Conservation (phyloP, 2,797 vertebrate genomes). For the Trematocara caparti region DNA sequence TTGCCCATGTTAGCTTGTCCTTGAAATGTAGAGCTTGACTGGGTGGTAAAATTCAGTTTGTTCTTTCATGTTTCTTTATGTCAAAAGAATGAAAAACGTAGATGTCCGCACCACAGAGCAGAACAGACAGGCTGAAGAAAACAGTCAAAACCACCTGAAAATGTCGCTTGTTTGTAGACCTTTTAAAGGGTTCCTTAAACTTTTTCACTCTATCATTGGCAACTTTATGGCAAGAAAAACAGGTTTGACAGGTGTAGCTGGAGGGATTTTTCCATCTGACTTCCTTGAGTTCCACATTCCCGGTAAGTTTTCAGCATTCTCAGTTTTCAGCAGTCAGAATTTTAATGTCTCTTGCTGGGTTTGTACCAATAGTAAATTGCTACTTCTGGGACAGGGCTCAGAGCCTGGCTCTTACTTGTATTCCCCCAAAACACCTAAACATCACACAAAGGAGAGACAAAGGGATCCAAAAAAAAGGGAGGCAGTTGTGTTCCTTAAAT, state of each 20-base stretch:
- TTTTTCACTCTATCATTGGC: neutral
- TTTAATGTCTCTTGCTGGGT: neutral
- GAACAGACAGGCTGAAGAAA: neutral
- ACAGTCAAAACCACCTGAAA: neutral
- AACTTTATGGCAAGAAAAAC: neutral
- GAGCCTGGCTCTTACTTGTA: neutral
- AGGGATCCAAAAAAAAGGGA: neutral
- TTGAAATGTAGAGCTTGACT: neutral
- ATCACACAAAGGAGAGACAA: neutral
- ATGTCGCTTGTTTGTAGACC: neutral
- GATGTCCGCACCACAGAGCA: neutral
- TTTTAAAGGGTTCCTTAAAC: neutral
- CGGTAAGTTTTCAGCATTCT: neutral
- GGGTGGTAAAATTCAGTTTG: neutral
- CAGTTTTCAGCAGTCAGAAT: slow-evolving; percentile 8
- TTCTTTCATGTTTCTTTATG: neutral
- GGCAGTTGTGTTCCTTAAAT: neutral
- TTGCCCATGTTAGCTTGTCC: neutral
- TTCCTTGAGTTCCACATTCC: neutral
- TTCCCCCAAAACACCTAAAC: neutral
- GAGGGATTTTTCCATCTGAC: neutral
- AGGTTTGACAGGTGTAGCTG: neutral
- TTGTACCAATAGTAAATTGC: slow-evolving; percentile 12
- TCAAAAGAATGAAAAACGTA: neutral
- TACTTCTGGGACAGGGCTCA: neutral